phyloP scores from a whole-genome alignment of 2,888 invertebrate genomes.

The Reticulitermes lucifugus region DNA sequence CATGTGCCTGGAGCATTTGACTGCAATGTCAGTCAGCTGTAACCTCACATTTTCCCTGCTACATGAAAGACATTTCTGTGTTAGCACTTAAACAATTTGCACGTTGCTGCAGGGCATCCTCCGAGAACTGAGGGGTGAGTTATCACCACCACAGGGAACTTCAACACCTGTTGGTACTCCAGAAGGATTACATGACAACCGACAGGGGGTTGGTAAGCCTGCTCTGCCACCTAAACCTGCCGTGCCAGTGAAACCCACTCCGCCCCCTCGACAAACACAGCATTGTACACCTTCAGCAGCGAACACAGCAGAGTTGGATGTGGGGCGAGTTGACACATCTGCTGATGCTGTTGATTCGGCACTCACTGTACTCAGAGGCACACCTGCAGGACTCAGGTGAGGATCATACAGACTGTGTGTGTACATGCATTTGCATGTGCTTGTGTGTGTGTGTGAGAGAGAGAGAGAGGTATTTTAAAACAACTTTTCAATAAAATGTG shows the following conservation, averaged over 20 bases:
- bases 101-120: slow-evolving; percentile 36
- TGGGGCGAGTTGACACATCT: slow-evolving; percentile 10
- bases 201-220: slow-evolving; percentile 69
- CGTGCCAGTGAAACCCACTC: slow-evolving; percentile 66
- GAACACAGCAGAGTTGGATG: neutral
- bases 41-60: no score
- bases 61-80: no score
- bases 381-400: neutral
- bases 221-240: slow-evolving; percentile 88
- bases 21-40: no score
- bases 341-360: slow-evolving; percentile 19
- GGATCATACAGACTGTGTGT: neutral
- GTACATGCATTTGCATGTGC: no score
- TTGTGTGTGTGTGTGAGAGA: no score
- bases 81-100: no score
- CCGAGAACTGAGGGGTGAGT: slow-evolving; percentile 53
- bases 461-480: no score
- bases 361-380: slow-evolving; percentile 11
- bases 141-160: slow-evolving; percentile 73
- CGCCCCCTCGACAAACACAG: slow-evolving; percentile 67
- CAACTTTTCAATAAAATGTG: no score
- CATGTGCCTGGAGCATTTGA: no score
- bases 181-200: slow-evolving; percentile 66
- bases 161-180: slow-evolving; percentile 72
- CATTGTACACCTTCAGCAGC: slow-evolving; percentile 18